Percentiles rank a stretch among this genome's conserved stretches.
Evolutionary conservation across 2,797 vertebrate species (phyloP).

Genomic region (Caiman crocodilus): DNA sequence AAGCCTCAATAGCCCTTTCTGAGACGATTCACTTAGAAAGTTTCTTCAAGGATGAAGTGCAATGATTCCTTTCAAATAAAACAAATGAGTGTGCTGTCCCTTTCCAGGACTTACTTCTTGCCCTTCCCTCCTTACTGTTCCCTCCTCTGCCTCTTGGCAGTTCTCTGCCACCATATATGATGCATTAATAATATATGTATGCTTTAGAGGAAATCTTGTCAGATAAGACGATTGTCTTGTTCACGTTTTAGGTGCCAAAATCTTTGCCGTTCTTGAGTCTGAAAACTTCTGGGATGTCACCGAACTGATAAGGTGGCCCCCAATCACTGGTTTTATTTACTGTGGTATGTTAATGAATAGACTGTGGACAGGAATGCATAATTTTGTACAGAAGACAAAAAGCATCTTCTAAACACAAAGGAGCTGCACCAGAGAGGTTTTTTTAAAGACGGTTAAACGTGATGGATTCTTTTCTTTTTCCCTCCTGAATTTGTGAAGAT

Average conservation of each 20-base stretch:
- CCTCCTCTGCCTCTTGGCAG: not conserved
- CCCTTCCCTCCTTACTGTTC: not conserved
- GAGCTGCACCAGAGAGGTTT: conserved; percentile 57
- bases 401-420: conserved; percentile 52
- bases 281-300: conserved; percentile 18
- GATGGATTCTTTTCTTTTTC: conserved; percentile 57
- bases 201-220: not conserved
- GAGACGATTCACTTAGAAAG: not conserved
- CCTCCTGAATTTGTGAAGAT: conserved; percentile 71
- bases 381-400: conserved; percentile 33
- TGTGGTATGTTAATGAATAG: conserved; percentile 42
- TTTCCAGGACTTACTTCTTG: not conserved
- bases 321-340: conserved; percentile 60
- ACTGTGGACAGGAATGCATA: conserved; percentile 17
- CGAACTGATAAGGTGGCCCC: not conserved
- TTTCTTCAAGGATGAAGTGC: not conserved
- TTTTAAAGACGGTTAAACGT: conserved; percentile 70
- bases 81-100: not conserved
- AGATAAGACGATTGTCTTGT: conserved; percentile 26
- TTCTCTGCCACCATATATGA: not conserved
- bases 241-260: conserved; percentile 1
- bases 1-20: not conserved
- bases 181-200: not conserved
- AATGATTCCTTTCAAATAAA: not conserved
- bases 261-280: conserved; percentile 2